Evolutionary conservation across 1,140 invertebrate species (phyloP).

Genomic region (Andricus grossulariae): DNA sequence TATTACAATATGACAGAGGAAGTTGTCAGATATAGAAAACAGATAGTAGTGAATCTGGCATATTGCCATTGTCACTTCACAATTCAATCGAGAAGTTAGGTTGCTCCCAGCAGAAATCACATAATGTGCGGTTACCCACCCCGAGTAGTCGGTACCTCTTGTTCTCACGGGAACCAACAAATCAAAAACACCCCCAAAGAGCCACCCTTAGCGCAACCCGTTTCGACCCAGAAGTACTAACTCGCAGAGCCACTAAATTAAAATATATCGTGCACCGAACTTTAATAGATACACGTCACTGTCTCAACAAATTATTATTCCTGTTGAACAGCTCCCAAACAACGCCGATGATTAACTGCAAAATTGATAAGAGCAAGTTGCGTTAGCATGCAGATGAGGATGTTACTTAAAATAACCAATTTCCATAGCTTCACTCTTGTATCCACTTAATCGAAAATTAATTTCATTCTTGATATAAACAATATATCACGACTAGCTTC

Average conservation of each 20-base stretch:
- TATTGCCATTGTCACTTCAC: conserved; percentile 74
- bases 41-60: conserved; percentile 55
- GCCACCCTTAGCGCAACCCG: conserved; percentile 52
- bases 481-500: no score
- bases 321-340: conserved; percentile 16
- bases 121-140: conserved; percentile 73
- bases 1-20: neutral
- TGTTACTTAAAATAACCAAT: neutral
- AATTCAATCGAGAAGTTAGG: conserved; percentile 75
- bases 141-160: conserved; percentile 40
- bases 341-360: conserved; percentile 2
- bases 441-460: neutral
- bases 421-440: neutral
- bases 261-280: conserved; percentile 58
- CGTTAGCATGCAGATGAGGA: neutral
- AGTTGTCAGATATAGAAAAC: conserved; percentile 15
- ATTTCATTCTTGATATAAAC: no score
- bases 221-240: conserved; percentile 47
- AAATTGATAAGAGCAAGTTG: neutral
- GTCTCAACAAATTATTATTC: conserved; percentile 28
- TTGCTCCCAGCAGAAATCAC: conserved; percentile 74
- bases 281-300: conserved; percentile 28
- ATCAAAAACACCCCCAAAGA: conserved; percentile 73
- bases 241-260: conserved; percentile 59
- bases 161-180: conserved; percentile 68